These are phyloP conservation scores for Spea hammondii DNA, from an alignment of 2,797 vertebrate species.

Conservation along the genomic window DNA sequence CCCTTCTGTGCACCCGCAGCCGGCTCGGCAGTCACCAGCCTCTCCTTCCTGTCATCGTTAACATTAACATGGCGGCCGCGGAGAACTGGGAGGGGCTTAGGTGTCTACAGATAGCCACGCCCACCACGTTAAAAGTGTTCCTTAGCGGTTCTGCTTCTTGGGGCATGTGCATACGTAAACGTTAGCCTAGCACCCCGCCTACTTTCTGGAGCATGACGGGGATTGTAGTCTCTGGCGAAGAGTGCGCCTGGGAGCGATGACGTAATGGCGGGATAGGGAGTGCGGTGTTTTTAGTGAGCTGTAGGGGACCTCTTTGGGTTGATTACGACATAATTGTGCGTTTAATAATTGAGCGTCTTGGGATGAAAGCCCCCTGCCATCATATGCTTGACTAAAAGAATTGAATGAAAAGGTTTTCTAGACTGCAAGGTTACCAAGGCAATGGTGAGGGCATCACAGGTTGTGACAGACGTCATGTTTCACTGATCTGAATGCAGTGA, in stretches of 20 bases:
- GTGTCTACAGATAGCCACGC: constrained; percentile 10
- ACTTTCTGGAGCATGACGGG: background rate
- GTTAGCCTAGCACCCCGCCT: background rate
- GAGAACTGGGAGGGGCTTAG: constrained; percentile 34
- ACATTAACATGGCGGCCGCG: constrained; percentile 44
- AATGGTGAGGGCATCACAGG: background rate
- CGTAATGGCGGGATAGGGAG: background rate
- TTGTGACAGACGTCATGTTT: background rate
- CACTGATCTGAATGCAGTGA: background rate
- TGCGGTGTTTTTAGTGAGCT: background rate
- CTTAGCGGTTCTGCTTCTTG: background rate
- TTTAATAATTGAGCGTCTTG: background rate
- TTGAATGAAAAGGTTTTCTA: background rate
- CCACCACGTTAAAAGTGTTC: background rate
- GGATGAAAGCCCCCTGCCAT: background rate
- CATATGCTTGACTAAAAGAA: background rate
- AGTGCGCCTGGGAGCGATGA: background rate
- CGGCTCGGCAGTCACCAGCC: constrained; percentile 25
- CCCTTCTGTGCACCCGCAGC: background rate
- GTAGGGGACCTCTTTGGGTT: constrained; percentile 21
- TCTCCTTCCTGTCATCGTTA: constrained; percentile 49
- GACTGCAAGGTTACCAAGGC: background rate
- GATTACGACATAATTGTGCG: background rate
- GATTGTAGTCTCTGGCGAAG: background rate
- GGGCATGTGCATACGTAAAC: background rate